phyloP scores from a whole-genome alignment of 2,113 vertebrate genomes.

The Mormyrus iriodes region DNA sequence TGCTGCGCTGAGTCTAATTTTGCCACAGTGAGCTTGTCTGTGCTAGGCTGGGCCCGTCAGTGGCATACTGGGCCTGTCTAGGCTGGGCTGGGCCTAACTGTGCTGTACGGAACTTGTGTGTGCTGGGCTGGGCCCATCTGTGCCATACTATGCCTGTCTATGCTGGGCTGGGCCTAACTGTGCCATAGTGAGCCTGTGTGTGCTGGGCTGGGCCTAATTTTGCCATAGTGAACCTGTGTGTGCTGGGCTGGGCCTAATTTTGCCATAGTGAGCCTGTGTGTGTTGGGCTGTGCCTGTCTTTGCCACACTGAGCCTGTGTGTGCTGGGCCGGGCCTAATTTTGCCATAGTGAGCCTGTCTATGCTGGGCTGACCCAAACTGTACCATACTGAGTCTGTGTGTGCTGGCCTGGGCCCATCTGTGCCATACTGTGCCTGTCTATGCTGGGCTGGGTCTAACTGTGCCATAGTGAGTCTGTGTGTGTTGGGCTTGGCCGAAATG shows the following conservation, averaged over 20 bases:
- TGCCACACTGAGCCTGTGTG: too few species aligned
- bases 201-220: not conserved
- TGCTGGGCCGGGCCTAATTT: too few species aligned
- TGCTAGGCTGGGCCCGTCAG: too few species aligned
- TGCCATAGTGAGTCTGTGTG: not conserved
- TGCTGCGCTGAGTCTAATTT: too few species aligned
- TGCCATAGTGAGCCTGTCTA: not conserved
- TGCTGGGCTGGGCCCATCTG: slow-evolving; percentile 10
- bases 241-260: not conserved
- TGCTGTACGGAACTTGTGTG: slow-evolving; percentile 15
- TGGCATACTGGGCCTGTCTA: too few species aligned
- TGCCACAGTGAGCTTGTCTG: too few species aligned
- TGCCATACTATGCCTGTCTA: too few species aligned
- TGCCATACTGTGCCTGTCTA: slow-evolving; percentile 18
- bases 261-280: not conserved
- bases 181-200: slow-evolving; percentile 12
- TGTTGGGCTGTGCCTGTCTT: too few species aligned
- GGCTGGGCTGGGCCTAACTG: not conserved
- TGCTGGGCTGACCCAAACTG: not conserved
- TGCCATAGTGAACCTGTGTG: not conserved
- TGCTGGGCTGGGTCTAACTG: slow-evolving; percentile 12
- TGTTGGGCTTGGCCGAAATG: not conserved
- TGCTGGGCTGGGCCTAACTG: not conserved
- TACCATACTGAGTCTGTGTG: not conserved
- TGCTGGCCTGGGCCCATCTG: not conserved